Conservation (phyloP, 2,888 invertebrate genomes). For the Coelopa pilipes region DNA sequence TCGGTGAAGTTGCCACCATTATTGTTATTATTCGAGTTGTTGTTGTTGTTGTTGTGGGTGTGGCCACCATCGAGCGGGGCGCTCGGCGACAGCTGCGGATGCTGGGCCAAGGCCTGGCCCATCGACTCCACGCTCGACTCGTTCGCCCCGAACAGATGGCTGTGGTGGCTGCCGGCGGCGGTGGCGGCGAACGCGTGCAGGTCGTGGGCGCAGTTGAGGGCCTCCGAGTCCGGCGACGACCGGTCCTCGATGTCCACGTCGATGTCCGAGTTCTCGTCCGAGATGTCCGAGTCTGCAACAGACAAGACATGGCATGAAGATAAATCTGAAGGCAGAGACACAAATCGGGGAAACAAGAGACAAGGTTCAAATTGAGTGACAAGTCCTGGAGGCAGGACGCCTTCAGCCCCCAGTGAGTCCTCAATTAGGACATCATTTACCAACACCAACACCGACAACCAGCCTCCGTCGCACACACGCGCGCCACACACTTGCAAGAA, state of each 20-base stretch:
- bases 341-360: not conserved
- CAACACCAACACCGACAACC: too few relatives aligned
- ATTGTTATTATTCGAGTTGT: not conserved
- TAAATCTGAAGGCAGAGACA: not conserved
- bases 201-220: conserved; percentile 52
- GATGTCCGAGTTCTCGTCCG: conserved; percentile 66
- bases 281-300: conserved; percentile 59
- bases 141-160: conserved; percentile 52
- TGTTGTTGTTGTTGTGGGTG: conserved; percentile 6
- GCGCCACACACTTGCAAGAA: conserved; percentile 23
- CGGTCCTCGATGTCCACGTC: conserved; percentile 67
- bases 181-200: conserved; percentile 33
- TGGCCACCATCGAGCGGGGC: conserved; percentile 35
- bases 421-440: not conserved
- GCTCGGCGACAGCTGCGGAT: conserved; percentile 17
- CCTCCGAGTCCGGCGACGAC: conserved; percentile 64
- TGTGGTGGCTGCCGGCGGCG: too few relatives aligned
- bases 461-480: not conserved
- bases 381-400: too few relatives aligned
- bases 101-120: too few relatives aligned
- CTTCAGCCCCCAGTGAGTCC: not conserved
- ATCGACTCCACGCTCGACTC: conserved; percentile 62
- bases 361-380: too few relatives aligned
- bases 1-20: conserved; percentile 41
- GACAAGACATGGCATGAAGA: not conserved